These are phyloP conservation scores for Dasysyrphus albostriatus DNA, from an alignment of 2,888 invertebrate genomes.

Conservation along the genomic window DNA sequence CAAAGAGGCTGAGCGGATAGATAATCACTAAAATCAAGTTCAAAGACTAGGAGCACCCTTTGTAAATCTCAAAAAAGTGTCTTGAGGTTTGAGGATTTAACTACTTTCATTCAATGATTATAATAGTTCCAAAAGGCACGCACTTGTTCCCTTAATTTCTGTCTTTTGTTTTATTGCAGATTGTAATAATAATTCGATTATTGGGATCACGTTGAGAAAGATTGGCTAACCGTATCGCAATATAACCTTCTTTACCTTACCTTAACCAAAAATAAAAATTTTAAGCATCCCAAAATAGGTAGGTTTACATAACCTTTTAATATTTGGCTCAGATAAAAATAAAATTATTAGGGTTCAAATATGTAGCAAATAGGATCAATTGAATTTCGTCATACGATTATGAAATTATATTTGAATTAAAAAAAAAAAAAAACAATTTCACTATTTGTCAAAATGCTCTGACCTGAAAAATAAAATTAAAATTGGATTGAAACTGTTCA, in stretches of 20 bases:
- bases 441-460: constrained; percentile 4
- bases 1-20: too few species aligned
- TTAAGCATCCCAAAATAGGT: too few species aligned
- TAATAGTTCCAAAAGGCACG: neutral
- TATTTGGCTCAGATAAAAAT: neutral
- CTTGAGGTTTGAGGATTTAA: too few species aligned
- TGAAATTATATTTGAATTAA: neutral
- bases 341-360: neutral
- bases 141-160: too few species aligned
- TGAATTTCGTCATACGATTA: neutral
- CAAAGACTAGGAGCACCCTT: too few species aligned
- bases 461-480: neutral
- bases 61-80: too few species aligned
- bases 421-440: neutral
- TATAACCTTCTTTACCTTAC: neutral
- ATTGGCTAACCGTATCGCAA: neutral
- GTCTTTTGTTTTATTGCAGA: neutral
- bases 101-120: too few species aligned
- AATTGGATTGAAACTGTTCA: neutral
- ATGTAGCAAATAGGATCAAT: neutral
- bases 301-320: too few species aligned
- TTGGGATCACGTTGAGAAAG: neutral
- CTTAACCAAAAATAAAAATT: neutral
- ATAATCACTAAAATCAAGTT: too few species aligned
- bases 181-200: neutral